A percentile compares a stretch with the other conserved stretches of the same genome.
Evolutionary conservation across 1,140 invertebrate species (phyloP).

Genomic region (Whitmania pigra): DNA sequence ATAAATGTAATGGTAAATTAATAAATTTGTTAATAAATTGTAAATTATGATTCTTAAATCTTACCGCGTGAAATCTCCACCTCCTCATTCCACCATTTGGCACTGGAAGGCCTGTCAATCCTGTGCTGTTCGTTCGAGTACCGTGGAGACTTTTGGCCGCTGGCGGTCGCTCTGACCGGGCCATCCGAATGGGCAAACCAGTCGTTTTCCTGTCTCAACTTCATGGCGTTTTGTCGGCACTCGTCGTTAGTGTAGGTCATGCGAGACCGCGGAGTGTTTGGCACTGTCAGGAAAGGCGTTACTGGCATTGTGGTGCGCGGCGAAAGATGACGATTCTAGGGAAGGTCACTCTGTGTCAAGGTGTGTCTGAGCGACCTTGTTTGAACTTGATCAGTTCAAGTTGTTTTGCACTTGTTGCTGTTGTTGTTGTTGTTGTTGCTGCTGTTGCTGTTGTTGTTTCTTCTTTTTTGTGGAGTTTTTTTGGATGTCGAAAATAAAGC

Average conservation of each 20-base stretch:
- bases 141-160: background rate
- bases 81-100: background rate
- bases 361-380: no score
- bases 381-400: background rate
- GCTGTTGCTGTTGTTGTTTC: no score
- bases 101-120: background rate
- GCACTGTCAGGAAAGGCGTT: background rate
- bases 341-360: no score
- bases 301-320: no score
- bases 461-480: no score
- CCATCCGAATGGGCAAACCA: background rate
- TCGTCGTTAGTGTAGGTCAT: background rate
- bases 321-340: no score
- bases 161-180: background rate
- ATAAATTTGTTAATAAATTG: no score
- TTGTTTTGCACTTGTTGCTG: background rate
- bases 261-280: background rate
- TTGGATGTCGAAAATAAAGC: no score
- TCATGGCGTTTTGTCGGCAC: background rate
- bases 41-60: background rate
- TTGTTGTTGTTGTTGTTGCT: no score
- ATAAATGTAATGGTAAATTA: no score
- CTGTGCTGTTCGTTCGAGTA: background rate
- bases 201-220: background rate
- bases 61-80: background rate